Percentiles rank a stretch among this genome's conserved stretches.
Evolutionary conservation across 1,140 invertebrate genomes (phyloP).

Genomic region (Zaprionus vittiger): DNA sequence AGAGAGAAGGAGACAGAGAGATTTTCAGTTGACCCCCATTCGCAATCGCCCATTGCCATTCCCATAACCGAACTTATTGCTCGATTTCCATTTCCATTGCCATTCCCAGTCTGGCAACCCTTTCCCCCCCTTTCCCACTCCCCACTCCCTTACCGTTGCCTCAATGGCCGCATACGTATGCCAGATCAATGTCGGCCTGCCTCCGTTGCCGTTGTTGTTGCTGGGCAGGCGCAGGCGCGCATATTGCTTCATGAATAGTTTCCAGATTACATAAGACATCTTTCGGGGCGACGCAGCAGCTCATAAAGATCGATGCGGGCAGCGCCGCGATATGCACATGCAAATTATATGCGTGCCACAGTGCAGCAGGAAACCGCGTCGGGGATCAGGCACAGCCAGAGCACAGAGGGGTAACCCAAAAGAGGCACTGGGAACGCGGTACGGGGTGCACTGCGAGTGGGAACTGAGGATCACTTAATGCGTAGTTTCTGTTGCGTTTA

Average conservation of each 20-base stretch:
- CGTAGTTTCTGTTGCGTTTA: conserved; percentile 79
- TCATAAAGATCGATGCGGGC: conserved; percentile 56
- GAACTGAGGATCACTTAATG: conserved; percentile 53
- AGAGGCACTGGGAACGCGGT: no score
- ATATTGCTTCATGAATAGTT: conserved; percentile 84
- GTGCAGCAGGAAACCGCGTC: conserved; percentile 61
- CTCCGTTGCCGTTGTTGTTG: conserved; percentile 49
- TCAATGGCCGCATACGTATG: conserved; percentile 73
- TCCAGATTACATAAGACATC: conserved; percentile 84
- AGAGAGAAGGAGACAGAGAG: not conserved
- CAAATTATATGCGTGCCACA: conserved; percentile 76
- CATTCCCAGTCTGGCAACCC: conserved; percentile 14
- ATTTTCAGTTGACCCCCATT: conserved; percentile 52
- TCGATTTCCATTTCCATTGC: conserved; percentile 34
- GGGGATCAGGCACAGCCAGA: conserved; percentile 34
- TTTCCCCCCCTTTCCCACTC: not conserved
- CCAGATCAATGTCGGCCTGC: conserved; percentile 73
- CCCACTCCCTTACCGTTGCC: conserved; percentile 41
- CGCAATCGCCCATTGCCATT: conserved; percentile 9
- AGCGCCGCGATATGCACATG: conserved; percentile 66
- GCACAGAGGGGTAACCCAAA: not conserved
- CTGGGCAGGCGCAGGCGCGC: conserved; percentile 65
- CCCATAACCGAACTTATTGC: conserved; percentile 12
- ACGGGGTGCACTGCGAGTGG: not conserved
- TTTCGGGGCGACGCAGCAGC: conserved; percentile 36